Percentiles rank a stretch among this genome's conserved stretches.
Evolutionary conservation across 1,140 invertebrate species (phyloP).

Genomic region (Scaptomyza hsui): DNA sequence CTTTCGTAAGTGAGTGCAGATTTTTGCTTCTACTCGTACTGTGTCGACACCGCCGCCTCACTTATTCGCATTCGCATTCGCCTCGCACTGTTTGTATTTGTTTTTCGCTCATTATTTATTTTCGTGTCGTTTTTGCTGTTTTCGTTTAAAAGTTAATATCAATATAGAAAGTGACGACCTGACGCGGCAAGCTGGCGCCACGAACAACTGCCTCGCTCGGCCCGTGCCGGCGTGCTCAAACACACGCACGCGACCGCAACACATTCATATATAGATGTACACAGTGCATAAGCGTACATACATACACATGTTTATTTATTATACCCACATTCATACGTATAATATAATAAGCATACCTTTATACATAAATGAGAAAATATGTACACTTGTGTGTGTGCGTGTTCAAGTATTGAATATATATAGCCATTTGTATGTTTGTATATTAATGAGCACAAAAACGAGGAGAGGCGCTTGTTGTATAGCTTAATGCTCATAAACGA

Average conservation of each 20-base stretch:
- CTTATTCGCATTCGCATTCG: constrained; percentile 45
- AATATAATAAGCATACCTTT: background rate
- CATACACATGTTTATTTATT: background rate
- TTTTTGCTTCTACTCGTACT: constrained; percentile 31
- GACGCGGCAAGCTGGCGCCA: constrained; percentile 79
- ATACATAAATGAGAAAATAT: background rate
- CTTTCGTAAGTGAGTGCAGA: constrained; percentile 66
- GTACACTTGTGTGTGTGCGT: background rate
- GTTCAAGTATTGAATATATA: background rate
- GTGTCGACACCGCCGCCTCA: constrained; percentile 7
- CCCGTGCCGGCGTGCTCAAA: constrained; percentile 56
- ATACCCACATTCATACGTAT: constrained; percentile 7
- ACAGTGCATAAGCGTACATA: constrained; percentile 10
- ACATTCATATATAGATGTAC: constrained; percentile 8
- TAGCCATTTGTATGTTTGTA: background rate
- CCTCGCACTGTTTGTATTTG: constrained; percentile 65
- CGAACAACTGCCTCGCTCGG: constrained; percentile 50
- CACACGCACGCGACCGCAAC: constrained; percentile 61
- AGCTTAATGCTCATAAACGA: constrained; percentile 25
- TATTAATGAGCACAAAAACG: background rate
- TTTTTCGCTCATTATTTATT: constrained; percentile 82
- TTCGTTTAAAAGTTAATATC: constrained; percentile 83
- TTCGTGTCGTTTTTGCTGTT: constrained; percentile 81
- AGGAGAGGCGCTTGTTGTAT: constrained; percentile 33
- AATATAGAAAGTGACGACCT: constrained; percentile 82